These are phyloP conservation scores for Bradypodion pumilum DNA, from an alignment of 2,797 vertebrate species.

Conservation along the genomic window DNA sequence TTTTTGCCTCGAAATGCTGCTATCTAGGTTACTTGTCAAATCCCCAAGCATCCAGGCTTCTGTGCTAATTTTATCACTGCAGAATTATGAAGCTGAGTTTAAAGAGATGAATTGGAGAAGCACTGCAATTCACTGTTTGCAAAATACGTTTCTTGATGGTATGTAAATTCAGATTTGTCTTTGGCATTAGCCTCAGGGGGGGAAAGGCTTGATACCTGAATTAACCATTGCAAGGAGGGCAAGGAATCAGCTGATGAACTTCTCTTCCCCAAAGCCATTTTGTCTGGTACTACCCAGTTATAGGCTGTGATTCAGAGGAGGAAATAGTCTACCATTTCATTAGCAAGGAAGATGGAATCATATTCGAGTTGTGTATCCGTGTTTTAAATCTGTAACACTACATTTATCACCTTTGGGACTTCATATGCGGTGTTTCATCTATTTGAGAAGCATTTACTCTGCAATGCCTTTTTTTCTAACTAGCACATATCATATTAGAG, in stretches of 20 bases:
- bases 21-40: slow-evolving; percentile 44
- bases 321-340: not conserved
- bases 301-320: not conserved
- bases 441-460: not conserved
- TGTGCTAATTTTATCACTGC: slow-evolving; percentile 49
- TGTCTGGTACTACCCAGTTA: not conserved
- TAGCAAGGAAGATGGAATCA: not conserved
- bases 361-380: not conserved
- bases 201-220: not conserved
- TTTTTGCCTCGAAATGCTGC: slow-evolving; percentile 13
- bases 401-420: not conserved
- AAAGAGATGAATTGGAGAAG: not conserved
- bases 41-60: slow-evolving; percentile 33
- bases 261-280: not conserved
- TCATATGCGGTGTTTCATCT: not conserved
- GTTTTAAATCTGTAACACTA: not conserved
- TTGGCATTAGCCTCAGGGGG: not conserved
- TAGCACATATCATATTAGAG: not conserved
- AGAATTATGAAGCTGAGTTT: slow-evolving; percentile 29
- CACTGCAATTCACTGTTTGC: not conserved
- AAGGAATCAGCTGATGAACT: not conserved
- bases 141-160: not conserved
- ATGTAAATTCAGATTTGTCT: not conserved
- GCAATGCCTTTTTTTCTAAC: not conserved
- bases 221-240: not conserved